A percentile compares a stretch with the other conserved stretches of the same genome.
phyloP scores from a whole-genome alignment of 2,888 invertebrate species.

The Temnothorax ravouxi region DNA sequence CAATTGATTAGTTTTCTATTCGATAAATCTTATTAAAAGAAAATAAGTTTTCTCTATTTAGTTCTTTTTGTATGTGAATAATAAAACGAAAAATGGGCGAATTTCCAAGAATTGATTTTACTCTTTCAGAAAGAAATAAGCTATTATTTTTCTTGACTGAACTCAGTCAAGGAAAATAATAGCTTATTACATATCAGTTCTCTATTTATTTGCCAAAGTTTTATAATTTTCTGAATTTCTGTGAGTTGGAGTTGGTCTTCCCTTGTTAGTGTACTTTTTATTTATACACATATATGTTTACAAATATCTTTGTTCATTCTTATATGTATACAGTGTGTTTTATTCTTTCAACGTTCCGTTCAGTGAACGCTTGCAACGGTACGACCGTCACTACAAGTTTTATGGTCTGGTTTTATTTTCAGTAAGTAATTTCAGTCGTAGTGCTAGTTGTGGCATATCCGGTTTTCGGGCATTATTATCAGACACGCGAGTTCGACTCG shows the following conservation, averaged over 20 bases:
- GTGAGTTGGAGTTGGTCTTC: not conserved
- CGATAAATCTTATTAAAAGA: not conserved
- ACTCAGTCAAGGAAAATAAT: too few species aligned
- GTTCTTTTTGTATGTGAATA: not conserved
- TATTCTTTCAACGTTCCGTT: not conserved
- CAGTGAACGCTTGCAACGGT: not conserved
- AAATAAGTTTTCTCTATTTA: not conserved
- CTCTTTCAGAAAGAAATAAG: not conserved
- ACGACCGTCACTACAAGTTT: constrained; percentile 1
- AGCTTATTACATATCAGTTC: not conserved
- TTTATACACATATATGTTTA: not conserved
- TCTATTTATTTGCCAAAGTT: not conserved
- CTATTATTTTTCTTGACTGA: too few species aligned
- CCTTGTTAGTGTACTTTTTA: not conserved
- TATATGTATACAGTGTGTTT: not conserved
- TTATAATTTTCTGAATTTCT: not conserved
- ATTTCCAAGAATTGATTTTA: not conserved
- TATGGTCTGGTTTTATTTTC: constrained; percentile 20
- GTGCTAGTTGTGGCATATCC: constrained; percentile 2
- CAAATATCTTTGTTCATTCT: constrained; percentile 4
- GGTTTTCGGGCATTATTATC: constrained; percentile 17
- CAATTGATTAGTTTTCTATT: not conserved
- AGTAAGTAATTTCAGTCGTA: not conserved
- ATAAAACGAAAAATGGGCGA: too few species aligned
- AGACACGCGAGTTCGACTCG: not conserved